Evolutionary conservation across 1,140 invertebrate genomes (phyloP).

Genomic region (Trialeurodes vaporariorum): DNA sequence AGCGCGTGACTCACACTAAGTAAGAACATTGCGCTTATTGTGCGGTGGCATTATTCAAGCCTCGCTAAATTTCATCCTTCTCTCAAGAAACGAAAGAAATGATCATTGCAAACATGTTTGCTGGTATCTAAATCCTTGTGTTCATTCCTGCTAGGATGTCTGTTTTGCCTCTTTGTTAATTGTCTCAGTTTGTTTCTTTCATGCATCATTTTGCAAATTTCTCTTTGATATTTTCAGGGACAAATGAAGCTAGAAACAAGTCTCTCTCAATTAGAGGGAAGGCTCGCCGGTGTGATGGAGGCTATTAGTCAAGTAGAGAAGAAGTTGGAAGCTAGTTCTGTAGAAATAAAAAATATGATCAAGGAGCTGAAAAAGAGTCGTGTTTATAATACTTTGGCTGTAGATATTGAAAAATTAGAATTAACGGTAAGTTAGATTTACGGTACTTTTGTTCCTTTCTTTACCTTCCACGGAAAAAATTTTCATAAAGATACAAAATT

Average conservation of each 20-base stretch:
- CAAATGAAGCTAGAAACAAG: not conserved
- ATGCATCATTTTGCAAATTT: no score
- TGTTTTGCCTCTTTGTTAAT: not conserved
- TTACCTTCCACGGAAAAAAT: no score
- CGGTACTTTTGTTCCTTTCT: no score
- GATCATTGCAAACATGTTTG: no score
- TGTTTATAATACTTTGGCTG: not conserved
- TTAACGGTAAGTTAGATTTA: not conserved
- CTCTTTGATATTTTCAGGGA: not conserved
- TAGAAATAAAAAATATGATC: not conserved
- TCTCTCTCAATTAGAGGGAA: not conserved
- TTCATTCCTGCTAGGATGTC: no score
- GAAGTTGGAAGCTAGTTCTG: not conserved
- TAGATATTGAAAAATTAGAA: not conserved
- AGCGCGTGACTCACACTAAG: no score
- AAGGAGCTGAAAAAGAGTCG: not conserved
- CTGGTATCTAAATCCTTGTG: no score
- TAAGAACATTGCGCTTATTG: no score
- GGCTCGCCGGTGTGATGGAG: not conserved
- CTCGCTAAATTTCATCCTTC: no score
- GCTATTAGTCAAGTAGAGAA: not conserved
- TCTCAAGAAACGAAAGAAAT: no score
- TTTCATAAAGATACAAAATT: no score
- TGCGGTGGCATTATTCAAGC: no score
- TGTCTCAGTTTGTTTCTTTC: not conserved